Conservation (phyloP, 2,888 invertebrate species). For the Pammene aurita region DNA sequence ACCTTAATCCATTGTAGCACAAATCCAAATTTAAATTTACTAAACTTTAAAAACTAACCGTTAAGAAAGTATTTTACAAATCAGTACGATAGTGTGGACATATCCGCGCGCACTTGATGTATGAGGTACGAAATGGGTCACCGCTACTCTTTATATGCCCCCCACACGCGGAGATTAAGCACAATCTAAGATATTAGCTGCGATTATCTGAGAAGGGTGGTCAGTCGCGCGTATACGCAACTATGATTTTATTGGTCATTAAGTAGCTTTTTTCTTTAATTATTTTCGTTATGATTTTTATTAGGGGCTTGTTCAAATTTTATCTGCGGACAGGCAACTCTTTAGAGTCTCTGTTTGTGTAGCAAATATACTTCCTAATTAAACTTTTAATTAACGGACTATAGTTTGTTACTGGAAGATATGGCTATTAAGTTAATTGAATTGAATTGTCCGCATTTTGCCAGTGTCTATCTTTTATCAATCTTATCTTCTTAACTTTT, state of each 20-base stretch:
- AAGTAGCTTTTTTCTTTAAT: constrained; percentile 10
- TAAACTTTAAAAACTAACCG: too few relatives aligned
- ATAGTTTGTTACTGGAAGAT: too few relatives aligned
- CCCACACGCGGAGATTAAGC: constrained; percentile 55
- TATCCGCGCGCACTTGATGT: constrained; percentile 52
- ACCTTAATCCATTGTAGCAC: constrained; percentile 43
- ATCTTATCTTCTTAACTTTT: too few relatives aligned
- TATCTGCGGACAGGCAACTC: neutral
- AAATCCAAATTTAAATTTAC: constrained; percentile 29
- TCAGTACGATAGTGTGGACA: constrained; percentile 22
- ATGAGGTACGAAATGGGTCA: constrained; percentile 77
- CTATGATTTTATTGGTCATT: constrained; percentile 4
- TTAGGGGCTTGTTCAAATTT: neutral
- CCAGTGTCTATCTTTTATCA: too few relatives aligned
- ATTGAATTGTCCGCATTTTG: too few relatives aligned
- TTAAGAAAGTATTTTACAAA: constrained; percentile 4
- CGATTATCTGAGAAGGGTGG: constrained; percentile 37
- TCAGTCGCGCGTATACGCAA: constrained; percentile 20
- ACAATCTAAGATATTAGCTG: constrained; percentile 20
- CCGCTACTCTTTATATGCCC: constrained; percentile 65
- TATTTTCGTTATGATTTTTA: neutral
- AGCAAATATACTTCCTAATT: too few relatives aligned
- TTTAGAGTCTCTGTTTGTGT: too few relatives aligned
- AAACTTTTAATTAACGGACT: too few relatives aligned
- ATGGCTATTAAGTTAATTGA: too few relatives aligned